Base-by-base conservation (phyloP, 2,888 invertebrate species). In the Eristalinus aeneus region DNA sequence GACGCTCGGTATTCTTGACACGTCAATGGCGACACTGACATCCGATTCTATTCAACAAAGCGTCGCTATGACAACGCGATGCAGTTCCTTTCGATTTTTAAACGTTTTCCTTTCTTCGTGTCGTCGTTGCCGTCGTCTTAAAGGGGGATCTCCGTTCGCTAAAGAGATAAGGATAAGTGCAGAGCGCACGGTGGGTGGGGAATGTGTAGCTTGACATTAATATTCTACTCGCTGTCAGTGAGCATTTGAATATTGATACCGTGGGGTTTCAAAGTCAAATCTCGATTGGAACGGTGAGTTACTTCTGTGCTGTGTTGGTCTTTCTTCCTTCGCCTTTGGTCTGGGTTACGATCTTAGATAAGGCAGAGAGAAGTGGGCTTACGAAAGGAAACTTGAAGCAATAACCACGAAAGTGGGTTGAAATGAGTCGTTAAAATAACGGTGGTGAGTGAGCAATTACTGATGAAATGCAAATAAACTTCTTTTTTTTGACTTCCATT, bases 41-140 rank as follows among this genome's bases (percentile, higher is more conserved):
- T 85, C 85, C 80, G 80, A 85, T 85, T 81, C 72, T 85, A 73
- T 84, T 78, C 32, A 65, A 73, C 78, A 78, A 74, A 69, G 65
- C 71, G 75, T 71, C 65, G 58, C 60, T 22, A 23, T n/a, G 32
- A 67, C 56, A 27, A 23, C 56, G 23, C 68, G 67, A 12, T 80
- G 80, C 75, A 81, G 80, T 80, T 85, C 85, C 85, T 85, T 85
- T 85, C 85, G 80, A 64, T 80, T 85, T 56, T 80, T 80, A 63
- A 75, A 46, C 71, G 67, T 58, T 72, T 79, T 79, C 61, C 53
- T 73, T 80, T 68, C 39, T 67, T 65, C 31, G 12, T 58, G 12
- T 20, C 46, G 16, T 46, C 16, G 46, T n/a, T n/a, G 46, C 16
- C 46, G 16, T n/a, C n/a, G 46, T 16, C 27, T 46, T 8, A 16